phyloP scores from a whole-genome alignment of 2,888 invertebrate genomes.

The Bursaphelenchus okinawaensis region DNA sequence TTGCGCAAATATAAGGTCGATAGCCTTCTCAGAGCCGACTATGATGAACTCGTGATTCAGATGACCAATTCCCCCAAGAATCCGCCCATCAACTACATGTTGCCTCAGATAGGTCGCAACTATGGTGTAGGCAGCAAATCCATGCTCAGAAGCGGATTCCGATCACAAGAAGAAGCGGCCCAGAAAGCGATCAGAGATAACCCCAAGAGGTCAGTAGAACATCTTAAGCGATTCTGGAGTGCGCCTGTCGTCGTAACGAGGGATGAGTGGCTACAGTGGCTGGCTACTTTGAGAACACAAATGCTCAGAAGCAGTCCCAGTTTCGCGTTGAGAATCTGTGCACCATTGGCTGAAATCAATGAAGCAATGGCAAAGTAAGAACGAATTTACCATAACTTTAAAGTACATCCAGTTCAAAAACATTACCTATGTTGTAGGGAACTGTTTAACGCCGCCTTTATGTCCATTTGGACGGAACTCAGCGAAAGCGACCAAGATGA shows the following conservation, averaged over 20 bases:
- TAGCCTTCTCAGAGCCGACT: constrained; percentile 17
- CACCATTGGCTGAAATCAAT: constrained; percentile 84
- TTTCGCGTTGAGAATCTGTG: constrained; percentile 85
- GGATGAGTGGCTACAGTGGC: constrained; percentile 98
- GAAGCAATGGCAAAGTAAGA: constrained; percentile 75
- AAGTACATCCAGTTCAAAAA: background rate
- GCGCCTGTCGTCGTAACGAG: constrained; percentile 19
- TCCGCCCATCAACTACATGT: constrained; percentile 2
- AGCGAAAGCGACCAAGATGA: constrained; percentile 75
- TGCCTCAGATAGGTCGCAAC: constrained; percentile 1
- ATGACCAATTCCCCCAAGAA: constrained; percentile 3
- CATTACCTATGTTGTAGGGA: constrained; percentile 65
- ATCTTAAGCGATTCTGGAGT: constrained; percentile 24
- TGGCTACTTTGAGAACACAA: constrained; percentile 82
- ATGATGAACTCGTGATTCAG: constrained; percentile 18
- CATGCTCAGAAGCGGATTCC: background rate
- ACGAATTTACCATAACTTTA: constrained; percentile 1
- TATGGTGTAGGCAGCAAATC: background rate
- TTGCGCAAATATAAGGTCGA: constrained; percentile 62
- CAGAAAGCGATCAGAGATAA: no score
- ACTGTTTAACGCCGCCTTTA: constrained; percentile 95
- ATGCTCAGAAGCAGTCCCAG: constrained; percentile 90
- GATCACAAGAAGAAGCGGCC: background rate
- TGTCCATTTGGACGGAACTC: constrained; percentile 96
- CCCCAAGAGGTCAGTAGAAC: constrained; percentile 19